A percentile compares a stretch with the other conserved stretches of the same genome.
These are phyloP conservation scores for Eilema depressum DNA, from an alignment of 2,888 invertebrate genomes.

Conservation along the genomic window DNA sequence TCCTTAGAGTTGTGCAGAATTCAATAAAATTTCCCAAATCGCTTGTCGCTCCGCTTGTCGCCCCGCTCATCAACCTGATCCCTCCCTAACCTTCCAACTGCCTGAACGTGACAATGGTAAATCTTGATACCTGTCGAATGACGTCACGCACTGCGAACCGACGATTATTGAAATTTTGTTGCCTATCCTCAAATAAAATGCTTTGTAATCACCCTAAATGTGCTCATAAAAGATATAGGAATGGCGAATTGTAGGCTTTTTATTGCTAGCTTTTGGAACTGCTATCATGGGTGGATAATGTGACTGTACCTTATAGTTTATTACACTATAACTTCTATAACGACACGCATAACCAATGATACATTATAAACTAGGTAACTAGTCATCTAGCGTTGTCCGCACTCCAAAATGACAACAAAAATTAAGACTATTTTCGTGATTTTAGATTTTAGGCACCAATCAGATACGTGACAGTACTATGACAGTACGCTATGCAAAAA, in stretches of 20 bases:
- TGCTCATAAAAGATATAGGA: conserved; percentile 38
- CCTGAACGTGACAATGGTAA: conserved; percentile 35
- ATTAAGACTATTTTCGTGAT: too few relatives aligned
- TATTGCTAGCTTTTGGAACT: conserved; percentile 19
- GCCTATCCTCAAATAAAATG: conserved; percentile 46
- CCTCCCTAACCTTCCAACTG: conserved; percentile 16
- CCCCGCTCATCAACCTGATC: background rate
- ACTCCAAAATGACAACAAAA: too few relatives aligned
- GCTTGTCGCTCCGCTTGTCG: conserved; percentile 21
- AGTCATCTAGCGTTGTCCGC: too few relatives aligned
- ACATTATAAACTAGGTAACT: too few relatives aligned
- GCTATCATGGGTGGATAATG: background rate
- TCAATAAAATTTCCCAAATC: background rate
- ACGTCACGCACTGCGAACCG: conserved; percentile 31
- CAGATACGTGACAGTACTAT: too few relatives aligned
- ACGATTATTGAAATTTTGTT: conserved; percentile 50
- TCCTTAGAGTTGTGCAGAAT: too few relatives aligned
- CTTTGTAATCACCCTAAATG: conserved; percentile 44
- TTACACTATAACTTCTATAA: too few relatives aligned
- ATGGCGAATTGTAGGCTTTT: conserved; percentile 32
- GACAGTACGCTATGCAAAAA: too few relatives aligned
- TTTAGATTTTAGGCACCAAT: too few relatives aligned
- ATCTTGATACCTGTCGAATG: conserved; percentile 26
- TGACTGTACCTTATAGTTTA: too few relatives aligned
- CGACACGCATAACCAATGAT: too few relatives aligned